phyloP scores from a whole-genome alignment of 2,113 vertebrate genomes.

The Zeus faber region DNA sequence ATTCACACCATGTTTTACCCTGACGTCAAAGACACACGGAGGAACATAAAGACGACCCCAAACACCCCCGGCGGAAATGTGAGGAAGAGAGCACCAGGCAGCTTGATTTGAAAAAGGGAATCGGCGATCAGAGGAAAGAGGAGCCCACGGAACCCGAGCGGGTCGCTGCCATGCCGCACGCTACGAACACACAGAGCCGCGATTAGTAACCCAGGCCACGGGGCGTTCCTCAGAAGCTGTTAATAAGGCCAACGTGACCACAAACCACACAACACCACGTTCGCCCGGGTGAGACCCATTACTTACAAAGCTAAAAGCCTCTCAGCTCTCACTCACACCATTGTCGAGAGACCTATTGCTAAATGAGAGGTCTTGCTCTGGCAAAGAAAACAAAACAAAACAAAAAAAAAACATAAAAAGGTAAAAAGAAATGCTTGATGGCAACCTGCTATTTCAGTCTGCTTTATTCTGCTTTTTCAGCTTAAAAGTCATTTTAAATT shows the following conservation, averaged over 20 bases:
- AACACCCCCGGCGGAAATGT: background rate
- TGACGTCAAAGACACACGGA: slow-evolving; percentile 27
- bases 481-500: too few species aligned
- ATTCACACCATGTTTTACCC: too few species aligned
- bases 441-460: too few species aligned
- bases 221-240: slow-evolving; percentile 29
- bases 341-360: slow-evolving; percentile 70
- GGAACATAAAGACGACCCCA: slow-evolving; percentile 11
- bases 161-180: slow-evolving; percentile 33
- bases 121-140: background rate
- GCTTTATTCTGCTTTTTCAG: too few species aligned
- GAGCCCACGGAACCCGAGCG: too few species aligned
- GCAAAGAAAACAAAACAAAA: slow-evolving; percentile 57
- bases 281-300: slow-evolving; percentile 40
- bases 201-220: slow-evolving; percentile 50
- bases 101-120: background rate
- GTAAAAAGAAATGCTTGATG: too few species aligned
- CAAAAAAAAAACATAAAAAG: slow-evolving; percentile 24
- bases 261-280: slow-evolving; percentile 19
- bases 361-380: slow-evolving; percentile 68
- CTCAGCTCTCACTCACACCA: slow-evolving; percentile 66
- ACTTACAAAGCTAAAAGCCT: slow-evolving; percentile 70
- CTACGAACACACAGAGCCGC: background rate
- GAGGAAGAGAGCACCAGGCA: background rate
- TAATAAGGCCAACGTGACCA: slow-evolving; percentile 29